Percentiles rank a stretch among this genome's conserved stretches.
Conservation (phyloP, 2,113 vertebrate genomes). For the Vidua macroura region DNA sequence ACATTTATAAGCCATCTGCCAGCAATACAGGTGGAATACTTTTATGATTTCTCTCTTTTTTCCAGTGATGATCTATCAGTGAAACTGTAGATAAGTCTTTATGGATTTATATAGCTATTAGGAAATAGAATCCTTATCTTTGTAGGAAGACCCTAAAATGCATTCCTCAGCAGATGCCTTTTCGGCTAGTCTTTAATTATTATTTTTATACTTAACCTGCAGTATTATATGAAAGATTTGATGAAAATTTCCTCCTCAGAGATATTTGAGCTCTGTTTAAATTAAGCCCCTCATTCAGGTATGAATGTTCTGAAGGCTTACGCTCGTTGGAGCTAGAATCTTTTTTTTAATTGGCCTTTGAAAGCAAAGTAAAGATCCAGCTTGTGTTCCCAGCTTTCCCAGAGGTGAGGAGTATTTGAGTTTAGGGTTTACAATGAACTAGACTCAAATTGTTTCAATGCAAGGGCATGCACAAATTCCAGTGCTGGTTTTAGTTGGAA, state of each 20-base stretch:
- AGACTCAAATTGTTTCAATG: constrained; percentile 42
- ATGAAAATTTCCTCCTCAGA: not conserved
- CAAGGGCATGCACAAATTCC: constrained; percentile 32
- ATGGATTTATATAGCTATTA: constrained; percentile 65
- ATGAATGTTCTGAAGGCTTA: not conserved
- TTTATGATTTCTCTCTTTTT: constrained; percentile 67
- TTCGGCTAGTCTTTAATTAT: constrained; percentile 45
- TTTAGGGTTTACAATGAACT: constrained; percentile 25
- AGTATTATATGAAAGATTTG: not conserved
- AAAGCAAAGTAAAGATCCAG: not conserved
- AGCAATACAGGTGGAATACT: constrained; percentile 86
- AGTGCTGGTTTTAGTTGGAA: constrained; percentile 53
- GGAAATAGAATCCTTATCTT: constrained; percentile 55
- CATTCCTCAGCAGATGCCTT: constrained; percentile 47
- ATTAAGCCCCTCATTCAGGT: not conserved
- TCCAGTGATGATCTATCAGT: constrained; percentile 55
- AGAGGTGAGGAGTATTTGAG: not conserved
- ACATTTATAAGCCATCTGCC: constrained; percentile 82
- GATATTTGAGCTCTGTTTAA: not conserved
- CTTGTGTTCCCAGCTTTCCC: not conserved
- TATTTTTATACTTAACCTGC: constrained; percentile 11
- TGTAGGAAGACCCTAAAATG: constrained; percentile 55
- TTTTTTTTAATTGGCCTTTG: not conserved
- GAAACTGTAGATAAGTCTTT: constrained; percentile 62
- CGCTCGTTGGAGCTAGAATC: not conserved